Base-by-base conservation (phyloP, 2,797 vertebrate genomes). In the Sebastes steindachneri region DNA sequence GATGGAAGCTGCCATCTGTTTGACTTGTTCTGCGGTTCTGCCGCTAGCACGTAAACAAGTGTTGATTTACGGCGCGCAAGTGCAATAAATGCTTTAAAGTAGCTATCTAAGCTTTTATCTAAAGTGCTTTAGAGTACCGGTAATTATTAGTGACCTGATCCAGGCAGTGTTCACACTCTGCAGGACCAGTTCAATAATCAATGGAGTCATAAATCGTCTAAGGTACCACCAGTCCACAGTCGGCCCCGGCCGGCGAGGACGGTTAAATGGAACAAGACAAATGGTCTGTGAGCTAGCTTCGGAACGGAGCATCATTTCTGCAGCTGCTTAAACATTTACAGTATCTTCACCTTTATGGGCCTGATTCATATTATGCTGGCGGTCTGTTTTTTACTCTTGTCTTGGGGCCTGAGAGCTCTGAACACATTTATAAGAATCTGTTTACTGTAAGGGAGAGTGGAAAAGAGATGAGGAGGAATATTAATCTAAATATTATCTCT, bases 141-240 rank as follows among this genome's bases (percentile, higher is more conserved):
- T 35, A 60, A n/a, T 73, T 71, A 70, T 58, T 25, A 9, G 29
- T 11, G 68, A 57, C 26, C 57, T 54, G 9, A 63, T 74, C 51
- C 57, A 45, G 69, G 26, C 63, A 23, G 48, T 9, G 64, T 48
- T 86, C 29, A 58, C 29, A 63, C 57, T 62, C 41, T n/a, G 4
- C 70, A 63, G 71, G 58, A 72, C 25, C 57, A 10, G 54, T 29
- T 77, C 60, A 29, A 17, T 79, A 77, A 85, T 83, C 77, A 57
- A 8, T 77, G 23, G 3, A 63, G 68, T 51, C 33, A 35, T 84
- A 68, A 86, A 77, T 84, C 12, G 0, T 23, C 21, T 14, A 37
- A 41, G 12, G 48, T 28, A 37, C 35, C 35, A 51, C 21, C 11
- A 5, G 15, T 69, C 11, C 17, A 21, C 19, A 7, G 29, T 11